phyloP scores from a whole-genome alignment of 1,140 invertebrate genomes.

The Cotesia vestalis region DNA sequence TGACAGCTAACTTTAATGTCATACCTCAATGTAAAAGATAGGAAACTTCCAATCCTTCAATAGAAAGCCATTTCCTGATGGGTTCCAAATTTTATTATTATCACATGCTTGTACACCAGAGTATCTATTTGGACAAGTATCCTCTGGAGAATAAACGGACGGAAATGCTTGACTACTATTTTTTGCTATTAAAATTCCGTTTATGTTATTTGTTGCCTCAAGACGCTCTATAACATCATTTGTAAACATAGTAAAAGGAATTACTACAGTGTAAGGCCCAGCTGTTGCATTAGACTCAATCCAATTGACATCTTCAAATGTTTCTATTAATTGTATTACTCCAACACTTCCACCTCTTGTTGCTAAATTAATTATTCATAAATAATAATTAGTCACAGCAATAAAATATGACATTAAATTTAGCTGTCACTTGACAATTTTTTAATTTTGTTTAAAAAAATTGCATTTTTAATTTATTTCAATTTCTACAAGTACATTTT shows the following conservation, averaged over 20 bases:
- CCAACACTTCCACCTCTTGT: slow-evolving; percentile 81
- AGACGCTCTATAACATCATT: slow-evolving; percentile 65
- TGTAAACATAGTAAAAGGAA: slow-evolving; percentile 73
- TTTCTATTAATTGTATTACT: slow-evolving; percentile 78
- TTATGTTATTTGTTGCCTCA: slow-evolving; percentile 66
- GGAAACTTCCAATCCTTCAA: slow-evolving; percentile 84
- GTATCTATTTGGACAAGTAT: slow-evolving; percentile 84
- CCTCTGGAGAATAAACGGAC: slow-evolving; percentile 75
- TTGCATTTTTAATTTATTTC: no score
- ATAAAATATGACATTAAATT: background rate
- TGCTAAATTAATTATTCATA: slow-evolving; percentile 63
- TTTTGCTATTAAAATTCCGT: slow-evolving; percentile 69
- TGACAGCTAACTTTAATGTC: no score
- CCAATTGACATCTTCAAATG: slow-evolving; percentile 75
- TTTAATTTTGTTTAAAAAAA: no score
- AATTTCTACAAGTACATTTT: no score
- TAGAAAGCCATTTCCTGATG: slow-evolving; percentile 76
- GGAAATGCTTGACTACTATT: slow-evolving; percentile 51
- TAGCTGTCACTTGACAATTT: no score
- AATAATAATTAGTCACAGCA: background rate
- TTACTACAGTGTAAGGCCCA: slow-evolving; percentile 76
- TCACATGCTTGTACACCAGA: slow-evolving; percentile 68
- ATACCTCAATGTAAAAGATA: slow-evolving; percentile 78
- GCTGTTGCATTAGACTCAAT: slow-evolving; percentile 74
- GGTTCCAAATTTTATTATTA: slow-evolving; percentile 77